Evolutionary conservation across 2,888 invertebrate genomes (phyloP), one percentile per base, ranked within the genome.

Genomic region (Andrena minutula): DNA sequence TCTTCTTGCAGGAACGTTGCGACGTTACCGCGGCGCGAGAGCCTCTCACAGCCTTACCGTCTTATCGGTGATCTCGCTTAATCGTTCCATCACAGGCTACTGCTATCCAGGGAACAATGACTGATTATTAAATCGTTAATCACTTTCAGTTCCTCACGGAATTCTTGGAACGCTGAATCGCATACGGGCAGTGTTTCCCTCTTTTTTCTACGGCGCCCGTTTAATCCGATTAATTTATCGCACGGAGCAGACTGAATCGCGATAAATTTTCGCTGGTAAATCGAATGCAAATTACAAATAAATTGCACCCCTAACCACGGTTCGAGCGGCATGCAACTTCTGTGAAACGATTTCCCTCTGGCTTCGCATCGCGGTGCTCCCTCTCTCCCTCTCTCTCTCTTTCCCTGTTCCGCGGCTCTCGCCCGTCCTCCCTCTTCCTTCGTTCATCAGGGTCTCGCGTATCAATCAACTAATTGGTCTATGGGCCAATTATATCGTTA

Each of bases 211-310:
- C 20, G 56, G 56, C 56, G 32, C 66, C 68, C 58, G 61, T 84
- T 89, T 86, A 88, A 89, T 84, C 85, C 73, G 85, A 88, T 84
- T 80, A 84, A 87, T 87, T 84, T 81, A 83, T 79, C n/a, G 79
- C 60, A 16, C 58, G 72, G 28, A 47, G 61, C 74, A 23, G 49
- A 32, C 32, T n/a, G 64, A 71, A 63, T 77, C 75, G 84, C 79
- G 88, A 86, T 88, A 86, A 88, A 90, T 90, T 83, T 20, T 85
- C 73, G 80, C 84, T 49, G 81, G 87, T 79, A 89, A 91, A 90
- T 91, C 88, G 90, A 89, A 91, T 91, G 91, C 89, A 91, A 91
- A 91, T 91, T 91, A 85, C 89, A 86, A 89, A 91, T 88, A 88
- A 91, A 91, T 91, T 91, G 86, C 89, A 90, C 86, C 83, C 86